phyloP scores from a whole-genome alignment of 30 jellyfish, hydroid and myxozoan species.

The Chironex yamaguchii region DNA sequence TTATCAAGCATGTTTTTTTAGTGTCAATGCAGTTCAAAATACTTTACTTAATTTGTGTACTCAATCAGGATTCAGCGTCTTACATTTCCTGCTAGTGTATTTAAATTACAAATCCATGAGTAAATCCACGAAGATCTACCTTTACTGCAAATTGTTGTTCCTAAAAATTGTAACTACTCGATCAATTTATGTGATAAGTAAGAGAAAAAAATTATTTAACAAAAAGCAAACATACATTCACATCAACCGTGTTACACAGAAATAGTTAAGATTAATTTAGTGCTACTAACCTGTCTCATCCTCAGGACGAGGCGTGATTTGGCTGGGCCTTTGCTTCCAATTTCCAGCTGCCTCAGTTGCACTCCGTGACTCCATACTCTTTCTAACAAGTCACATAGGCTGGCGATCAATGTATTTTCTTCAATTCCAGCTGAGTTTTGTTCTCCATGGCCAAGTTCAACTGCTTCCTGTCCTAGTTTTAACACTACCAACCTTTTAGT shows the following conservation, averaged over 20 bases:
- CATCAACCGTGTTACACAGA: background rate
- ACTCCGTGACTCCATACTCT: slow-evolving; percentile 99
- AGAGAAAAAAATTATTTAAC: too few relatives aligned
- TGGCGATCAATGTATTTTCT: slow-evolving; percentile 94
- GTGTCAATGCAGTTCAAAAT: too few relatives aligned
- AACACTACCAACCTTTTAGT: slow-evolving; percentile 92
- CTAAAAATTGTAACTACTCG: too few relatives aligned
- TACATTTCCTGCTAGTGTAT: too few relatives aligned
- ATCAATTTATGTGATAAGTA: too few relatives aligned
- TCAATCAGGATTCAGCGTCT: too few relatives aligned
- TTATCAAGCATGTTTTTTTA: too few relatives aligned
- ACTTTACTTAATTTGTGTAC: too few relatives aligned
- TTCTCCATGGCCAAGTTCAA: slow-evolving; percentile 97
- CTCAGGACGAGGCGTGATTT: slow-evolving; percentile 91
- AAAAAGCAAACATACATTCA: background rate
- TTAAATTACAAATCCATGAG: too few relatives aligned
- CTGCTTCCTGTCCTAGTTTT: slow-evolving; percentile 98
- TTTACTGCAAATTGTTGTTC: too few relatives aligned
- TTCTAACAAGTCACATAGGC: slow-evolving; percentile 95
- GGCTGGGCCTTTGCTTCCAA: slow-evolving; percentile 88
- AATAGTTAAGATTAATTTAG: too few relatives aligned
- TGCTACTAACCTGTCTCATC: slow-evolving; percentile 92
- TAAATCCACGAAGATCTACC: too few relatives aligned
- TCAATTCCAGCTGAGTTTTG: slow-evolving; percentile 89
- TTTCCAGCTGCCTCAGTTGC: slow-evolving; percentile 94